Percentiles rank a stretch among this genome's conserved stretches.
Evolutionary conservation across 2,797 vertebrate species (phyloP).

Genomic region (Tadarida brasiliensis): DNA sequence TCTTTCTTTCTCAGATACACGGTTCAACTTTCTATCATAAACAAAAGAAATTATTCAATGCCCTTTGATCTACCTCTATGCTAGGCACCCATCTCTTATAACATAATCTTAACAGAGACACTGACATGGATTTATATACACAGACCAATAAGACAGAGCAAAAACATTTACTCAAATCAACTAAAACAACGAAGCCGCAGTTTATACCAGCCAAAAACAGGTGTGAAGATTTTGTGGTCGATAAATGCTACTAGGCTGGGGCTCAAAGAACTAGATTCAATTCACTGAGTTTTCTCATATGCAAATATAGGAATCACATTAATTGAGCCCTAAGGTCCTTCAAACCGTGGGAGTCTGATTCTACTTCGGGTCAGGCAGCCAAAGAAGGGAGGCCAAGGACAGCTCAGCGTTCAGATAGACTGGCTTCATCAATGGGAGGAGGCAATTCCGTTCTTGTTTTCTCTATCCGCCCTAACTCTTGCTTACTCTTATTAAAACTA

Average conservation of each 20-base stretch:
- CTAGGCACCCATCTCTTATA: neutral
- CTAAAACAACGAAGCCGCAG: neutral
- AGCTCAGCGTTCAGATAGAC: neutral
- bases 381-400: neutral
- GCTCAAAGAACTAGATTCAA: neutral
- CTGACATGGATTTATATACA: neutral
- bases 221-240: neutral
- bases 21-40: neutral
- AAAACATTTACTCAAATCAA: neutral
- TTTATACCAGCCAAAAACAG: neutral
- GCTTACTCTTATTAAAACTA: conserved; percentile 5
- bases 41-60: conserved; percentile 35
- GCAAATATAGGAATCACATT: neutral
- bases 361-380: neutral
- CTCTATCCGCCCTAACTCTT: neutral
- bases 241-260: neutral
- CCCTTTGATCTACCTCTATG: neutral
- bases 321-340: neutral
- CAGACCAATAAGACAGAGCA: neutral
- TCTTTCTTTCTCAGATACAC: neutral
- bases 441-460: neutral
- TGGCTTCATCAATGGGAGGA: neutral
- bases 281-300: neutral
- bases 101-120: neutral
- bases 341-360: neutral